Conservation (phyloP, 2,113 vertebrate genomes). For the Anthoscopus minutus region DNA sequence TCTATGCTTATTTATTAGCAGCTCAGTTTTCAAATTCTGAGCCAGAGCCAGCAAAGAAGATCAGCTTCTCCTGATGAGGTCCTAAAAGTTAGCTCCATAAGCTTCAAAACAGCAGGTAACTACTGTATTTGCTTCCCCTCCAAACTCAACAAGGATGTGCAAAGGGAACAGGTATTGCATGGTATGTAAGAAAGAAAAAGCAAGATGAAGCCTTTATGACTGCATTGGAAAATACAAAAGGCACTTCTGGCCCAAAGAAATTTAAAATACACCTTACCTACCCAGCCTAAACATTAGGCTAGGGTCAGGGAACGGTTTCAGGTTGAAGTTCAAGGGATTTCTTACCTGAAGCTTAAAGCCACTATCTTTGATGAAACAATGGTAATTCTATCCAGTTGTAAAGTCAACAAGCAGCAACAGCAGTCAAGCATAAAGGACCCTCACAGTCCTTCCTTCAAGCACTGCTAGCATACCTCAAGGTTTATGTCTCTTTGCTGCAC, state of each 20-base stretch:
- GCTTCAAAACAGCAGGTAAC: neutral
- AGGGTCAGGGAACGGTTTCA: neutral
- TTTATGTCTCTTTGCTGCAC: neutral
- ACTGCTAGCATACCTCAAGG: neutral
- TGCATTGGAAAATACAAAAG: neutral
- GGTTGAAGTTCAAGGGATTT: neutral
- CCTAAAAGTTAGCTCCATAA: neutral
- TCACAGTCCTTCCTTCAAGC: neutral
- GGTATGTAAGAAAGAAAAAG: neutral
- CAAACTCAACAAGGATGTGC: neutral
- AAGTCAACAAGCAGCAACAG: neutral
- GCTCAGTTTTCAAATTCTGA: slow-evolving; percentile 23
- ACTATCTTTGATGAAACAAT: neutral
- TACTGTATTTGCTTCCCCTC: neutral
- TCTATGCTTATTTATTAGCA: neutral
- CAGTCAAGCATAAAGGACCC: neutral
- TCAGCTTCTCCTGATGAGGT: neutral
- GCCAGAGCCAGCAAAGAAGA: neutral
- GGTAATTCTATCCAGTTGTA: neutral
- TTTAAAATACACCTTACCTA: neutral
- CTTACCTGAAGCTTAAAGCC: neutral
- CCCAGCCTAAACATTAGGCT: neutral
- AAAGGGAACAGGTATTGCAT: neutral
- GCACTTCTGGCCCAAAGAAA: neutral
- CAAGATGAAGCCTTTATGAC: neutral